A percentile compares a stretch with the other conserved stretches of the same genome.
These are phyloP conservation scores for Myotis brandtii DNA, from an alignment of 2,113 vertebrate genomes.

Conservation along the genomic window DNA sequence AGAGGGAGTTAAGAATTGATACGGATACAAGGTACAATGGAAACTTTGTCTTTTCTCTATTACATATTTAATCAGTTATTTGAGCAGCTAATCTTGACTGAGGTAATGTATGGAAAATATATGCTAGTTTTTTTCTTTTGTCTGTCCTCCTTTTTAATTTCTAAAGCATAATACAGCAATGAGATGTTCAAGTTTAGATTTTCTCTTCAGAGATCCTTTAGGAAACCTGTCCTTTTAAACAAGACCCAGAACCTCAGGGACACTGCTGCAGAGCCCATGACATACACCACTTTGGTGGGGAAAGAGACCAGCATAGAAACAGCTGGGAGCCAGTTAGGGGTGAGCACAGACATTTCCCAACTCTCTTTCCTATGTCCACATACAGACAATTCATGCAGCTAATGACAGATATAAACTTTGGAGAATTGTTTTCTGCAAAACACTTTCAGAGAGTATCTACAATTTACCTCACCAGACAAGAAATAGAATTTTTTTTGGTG, in stretches of 20 bases:
- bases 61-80: not conserved
- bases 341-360: not conserved
- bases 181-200: not conserved
- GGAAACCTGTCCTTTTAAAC: conserved; percentile 43
- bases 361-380: not conserved
- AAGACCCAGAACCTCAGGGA: conserved; percentile 33
- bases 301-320: conserved; percentile 18
- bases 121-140: not conserved
- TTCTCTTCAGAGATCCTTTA: not conserved
- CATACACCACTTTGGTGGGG: not conserved
- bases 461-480: conserved; percentile 63
- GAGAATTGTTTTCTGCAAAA: conserved; percentile 38
- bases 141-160: not conserved
- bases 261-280: not conserved
- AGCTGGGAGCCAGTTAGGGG: conserved; percentile 52
- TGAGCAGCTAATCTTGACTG: not conserved
- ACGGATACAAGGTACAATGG: not conserved
- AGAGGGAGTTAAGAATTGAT: not conserved
- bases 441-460: conserved; percentile 16
- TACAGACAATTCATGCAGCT: conserved; percentile 12
- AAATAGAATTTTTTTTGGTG: conserved; percentile 41
- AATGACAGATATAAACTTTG: not conserved
- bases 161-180: not conserved
- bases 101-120: not conserved
- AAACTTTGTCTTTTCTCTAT: not conserved